Conservation (phyloP, 1,140 invertebrate genomes). For the Glossosoma conforme region DNA sequence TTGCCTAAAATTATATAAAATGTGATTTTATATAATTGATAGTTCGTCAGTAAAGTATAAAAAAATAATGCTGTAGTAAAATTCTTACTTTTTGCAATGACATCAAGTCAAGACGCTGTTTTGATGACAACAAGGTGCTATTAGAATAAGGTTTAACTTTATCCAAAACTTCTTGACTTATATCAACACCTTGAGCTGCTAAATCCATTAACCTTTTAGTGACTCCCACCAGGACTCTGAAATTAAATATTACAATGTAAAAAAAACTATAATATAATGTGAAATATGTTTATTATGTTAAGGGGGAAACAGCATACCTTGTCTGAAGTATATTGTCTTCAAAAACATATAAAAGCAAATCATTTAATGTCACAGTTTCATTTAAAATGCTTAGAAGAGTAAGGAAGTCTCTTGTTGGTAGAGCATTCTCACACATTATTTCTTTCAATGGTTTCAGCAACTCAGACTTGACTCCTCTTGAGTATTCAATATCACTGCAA, state of each 20-base stretch:
- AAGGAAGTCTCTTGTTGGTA: constrained; percentile 17
- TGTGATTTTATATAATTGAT: constrained; percentile 5
- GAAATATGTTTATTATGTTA: too few species aligned
- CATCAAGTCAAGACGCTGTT: constrained; percentile 25
- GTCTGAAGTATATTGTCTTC: constrained; percentile 10
- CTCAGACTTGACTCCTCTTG: constrained; percentile 13
- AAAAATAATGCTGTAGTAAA: background rate
- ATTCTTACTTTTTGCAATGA: constrained; percentile 22
- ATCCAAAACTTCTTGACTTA: constrained; percentile 20
- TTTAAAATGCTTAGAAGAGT: constrained; percentile 12
- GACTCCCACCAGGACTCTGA: constrained; percentile 17
- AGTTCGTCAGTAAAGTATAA: background rate
- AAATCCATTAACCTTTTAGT: constrained; percentile 17
- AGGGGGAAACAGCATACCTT: constrained; percentile 11
- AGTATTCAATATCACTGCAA: constrained; percentile 24
- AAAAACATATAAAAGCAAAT: constrained; percentile 15
- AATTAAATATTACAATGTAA: constrained; percentile 3
- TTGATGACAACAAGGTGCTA: constrained; percentile 19
- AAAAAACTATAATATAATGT: background rate
- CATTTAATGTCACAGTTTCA: constrained; percentile 14
- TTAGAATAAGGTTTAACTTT: constrained; percentile 26
- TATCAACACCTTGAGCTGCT: constrained; percentile 11
- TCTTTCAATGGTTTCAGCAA: constrained; percentile 13
- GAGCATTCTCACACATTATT: constrained; percentile 16
- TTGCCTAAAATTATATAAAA: constrained; percentile 11